Evolutionary conservation across 1,140 invertebrate genomes (phyloP), one percentile per base, ranked within the genome.

Genomic region (Himalopsyche phryganea): DNA sequence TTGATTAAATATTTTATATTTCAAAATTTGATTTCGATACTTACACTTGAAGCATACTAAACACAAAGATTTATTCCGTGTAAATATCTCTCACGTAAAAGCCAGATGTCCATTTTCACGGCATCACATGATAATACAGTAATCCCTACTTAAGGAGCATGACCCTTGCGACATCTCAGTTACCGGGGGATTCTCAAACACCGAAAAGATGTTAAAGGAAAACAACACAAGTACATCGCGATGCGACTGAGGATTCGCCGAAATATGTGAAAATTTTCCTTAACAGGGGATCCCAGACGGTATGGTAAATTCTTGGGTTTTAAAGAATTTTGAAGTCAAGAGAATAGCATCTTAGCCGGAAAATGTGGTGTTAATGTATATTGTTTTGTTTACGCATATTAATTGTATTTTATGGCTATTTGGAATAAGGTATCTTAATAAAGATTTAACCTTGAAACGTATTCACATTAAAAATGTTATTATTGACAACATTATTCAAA

Each of bases 41-140:
- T n/a, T 7, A 7, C 33, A 7, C 33, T 36, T 41, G 13, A 13
- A 17, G 11, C n/a, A 11, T 28, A 5, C 3, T 28, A 28, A 28
- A 28, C 9, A 11, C 3, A 40, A 40, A 15, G 4, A 40, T 45
- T 17, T 17, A 20, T 4, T 15, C 5, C 10, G 42, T 10, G 42
- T 15, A 45, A 45, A 17, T 45, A 5, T 45, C 42, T 19, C 18
- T 38, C 46, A 17, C 33, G 50, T 50, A 40, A 61, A 57, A 53
- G 46, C 42, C 61, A 63, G 61, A 52, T 63, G 61, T 56, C 56
- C 50, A 35, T 59, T 63, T 62, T 51, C 61, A 55, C 55, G 36
- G 35, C 35, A 18, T 44, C 54, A 49, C 19, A 51, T 28, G 38
- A 55, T 55, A 55, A 52, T 58, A 45, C 53, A 52, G 41, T 56